Base-by-base conservation (phyloP, 2,888 invertebrate species). In the Himalopsyche tibetana region DNA sequence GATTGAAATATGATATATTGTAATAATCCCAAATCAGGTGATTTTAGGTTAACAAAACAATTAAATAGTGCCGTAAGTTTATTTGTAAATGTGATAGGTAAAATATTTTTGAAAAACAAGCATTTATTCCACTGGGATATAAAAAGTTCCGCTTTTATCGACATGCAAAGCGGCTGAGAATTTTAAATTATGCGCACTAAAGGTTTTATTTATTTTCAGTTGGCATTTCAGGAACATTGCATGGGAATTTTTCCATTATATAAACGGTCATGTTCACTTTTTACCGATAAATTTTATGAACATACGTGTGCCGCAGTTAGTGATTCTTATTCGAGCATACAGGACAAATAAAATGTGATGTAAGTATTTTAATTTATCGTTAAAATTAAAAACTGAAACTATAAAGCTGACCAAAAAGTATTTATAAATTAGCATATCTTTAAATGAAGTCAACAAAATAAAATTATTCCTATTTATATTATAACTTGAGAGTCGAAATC, bases 151-250 rank as follows among this genome's bases (percentile, higher is more conserved):
- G 86, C 84, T 69, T 88, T 82, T 83, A 88, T 86, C 86, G 88
- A 88, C 88, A 88, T 88, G 88, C 88, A 86, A 88, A 84, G 84
- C 86, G 87, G 82, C 86, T 74, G 85, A 80, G 86, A 86, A 86
- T 88, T 85, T 81, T 55, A 86, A 87, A 86, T 83, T 87, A 83
- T 86, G 82, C 87, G 38, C 40, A 19, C 55, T 55, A 82, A 17
- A 51, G 86, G 38, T 55, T 86, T 85, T 82, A 45, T 69, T 51
- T 36, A 55, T 84, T 82, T 85, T 55, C 55, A 17, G 51, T 40
- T 28, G 56, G 82, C 36, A 82, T 80, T 84, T 80, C 56, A 45
- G 56, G 82, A 80, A 85, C 82, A 85, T 83, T 56, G 87, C 86
- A 85, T 69, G 79, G 63, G 80, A 74, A 55, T 80, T 85, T 84